Percentiles rank a stretch among this genome's conserved stretches.
These are phyloP conservation scores for Caenorhabditis uteleia DNA, from an alignment of 2,888 invertebrate genomes.

Conservation along the genomic window DNA sequence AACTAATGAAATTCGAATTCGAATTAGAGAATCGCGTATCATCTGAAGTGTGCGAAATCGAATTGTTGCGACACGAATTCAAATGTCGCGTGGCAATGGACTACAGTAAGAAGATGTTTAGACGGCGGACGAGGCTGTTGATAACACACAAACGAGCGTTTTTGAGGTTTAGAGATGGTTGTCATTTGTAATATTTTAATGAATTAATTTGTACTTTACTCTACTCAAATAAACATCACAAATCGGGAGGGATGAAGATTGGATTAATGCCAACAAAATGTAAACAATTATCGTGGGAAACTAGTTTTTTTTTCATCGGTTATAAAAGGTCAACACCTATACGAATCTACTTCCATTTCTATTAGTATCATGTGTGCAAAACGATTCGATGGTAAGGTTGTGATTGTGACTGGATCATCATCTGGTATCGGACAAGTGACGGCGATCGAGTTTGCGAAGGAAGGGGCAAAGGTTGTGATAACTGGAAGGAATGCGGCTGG, in stretches of 20 bases:
- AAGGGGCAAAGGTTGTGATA: constrained; percentile 42
- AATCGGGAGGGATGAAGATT: too few relatives aligned
- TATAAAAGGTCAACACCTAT: too few relatives aligned
- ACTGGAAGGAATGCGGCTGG: constrained; percentile 37
- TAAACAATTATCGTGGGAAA: too few relatives aligned
- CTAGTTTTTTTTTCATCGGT: too few relatives aligned
- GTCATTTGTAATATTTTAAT: constrained; percentile 14
- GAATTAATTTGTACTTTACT: not conserved
- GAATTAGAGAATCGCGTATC: constrained; percentile 31
- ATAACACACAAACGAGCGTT: constrained; percentile 33
- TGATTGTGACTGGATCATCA: constrained; percentile 39
- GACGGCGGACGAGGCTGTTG: constrained; percentile 29
- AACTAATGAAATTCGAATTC: constrained; percentile 38
- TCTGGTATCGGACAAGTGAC: constrained; percentile 48
- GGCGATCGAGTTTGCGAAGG: constrained; percentile 32
- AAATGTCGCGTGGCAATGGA: constrained; percentile 41
- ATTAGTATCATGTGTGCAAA: too few relatives aligned
- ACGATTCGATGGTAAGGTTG: constrained; percentile 33
- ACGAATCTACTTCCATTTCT: too few relatives aligned
- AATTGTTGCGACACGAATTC: constrained; percentile 29
- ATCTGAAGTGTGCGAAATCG: constrained; percentile 33
- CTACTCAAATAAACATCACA: too few relatives aligned
- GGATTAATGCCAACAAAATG: too few relatives aligned
- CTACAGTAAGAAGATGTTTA: constrained; percentile 39
- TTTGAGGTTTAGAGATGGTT: constrained; percentile 30